Conservation (phyloP, 2,113 vertebrate genomes). For the Oncorhynchus gorbuscha region DNA sequence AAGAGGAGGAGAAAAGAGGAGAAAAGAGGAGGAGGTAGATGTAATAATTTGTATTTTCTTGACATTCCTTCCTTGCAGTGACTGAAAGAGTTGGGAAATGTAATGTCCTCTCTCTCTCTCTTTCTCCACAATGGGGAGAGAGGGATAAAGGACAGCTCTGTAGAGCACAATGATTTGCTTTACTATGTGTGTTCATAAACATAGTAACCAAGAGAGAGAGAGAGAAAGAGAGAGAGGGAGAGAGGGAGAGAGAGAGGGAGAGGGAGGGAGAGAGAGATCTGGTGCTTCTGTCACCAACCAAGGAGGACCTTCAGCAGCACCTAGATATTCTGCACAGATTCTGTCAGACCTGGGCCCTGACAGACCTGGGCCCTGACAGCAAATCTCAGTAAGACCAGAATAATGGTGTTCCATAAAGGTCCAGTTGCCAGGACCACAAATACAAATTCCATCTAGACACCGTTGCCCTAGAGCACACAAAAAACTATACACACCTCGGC, state of each 20-base stretch:
- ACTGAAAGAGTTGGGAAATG: constrained; percentile 4
- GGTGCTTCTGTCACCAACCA: too few species aligned
- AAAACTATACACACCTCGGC: too few species aligned
- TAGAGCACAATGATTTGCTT: constrained; percentile 37
- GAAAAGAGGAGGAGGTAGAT: constrained; percentile 4
- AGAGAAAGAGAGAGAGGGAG: neutral
- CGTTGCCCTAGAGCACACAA: too few species aligned
- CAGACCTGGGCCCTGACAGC: too few species aligned
- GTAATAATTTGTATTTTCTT: neutral
- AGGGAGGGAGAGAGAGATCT: neutral
- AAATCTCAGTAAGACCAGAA: too few species aligned
- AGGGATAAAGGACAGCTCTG: constrained; percentile 52
- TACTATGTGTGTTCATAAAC: constrained; percentile 31
- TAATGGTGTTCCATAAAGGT: too few species aligned
- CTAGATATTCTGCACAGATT: too few species aligned
- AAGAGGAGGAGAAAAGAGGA: too few species aligned
- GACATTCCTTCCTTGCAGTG: neutral
- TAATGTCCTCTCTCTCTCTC: neutral
- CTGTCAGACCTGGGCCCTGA: too few species aligned
- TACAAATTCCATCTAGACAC: too few species aligned
- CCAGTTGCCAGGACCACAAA: too few species aligned
- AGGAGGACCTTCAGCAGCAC: too few species aligned
- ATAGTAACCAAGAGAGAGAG: neutral
- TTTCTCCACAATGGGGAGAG: neutral
- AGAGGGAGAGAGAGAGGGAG: neutral